Conservation (phyloP, 2,888 invertebrate genomes). For the Aphidoletes aphidimyza region DNA sequence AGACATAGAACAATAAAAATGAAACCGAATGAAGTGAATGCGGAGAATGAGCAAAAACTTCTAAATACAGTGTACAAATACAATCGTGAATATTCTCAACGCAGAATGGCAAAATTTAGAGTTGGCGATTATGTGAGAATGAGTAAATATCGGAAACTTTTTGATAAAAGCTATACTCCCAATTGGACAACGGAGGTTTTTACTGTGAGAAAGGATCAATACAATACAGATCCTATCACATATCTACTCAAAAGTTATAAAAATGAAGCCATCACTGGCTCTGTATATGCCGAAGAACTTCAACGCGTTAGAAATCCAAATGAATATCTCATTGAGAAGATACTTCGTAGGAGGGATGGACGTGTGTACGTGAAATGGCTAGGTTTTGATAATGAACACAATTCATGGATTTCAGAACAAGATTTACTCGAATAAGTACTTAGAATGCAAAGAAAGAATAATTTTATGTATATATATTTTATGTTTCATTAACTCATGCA, state of each 20-base stretch:
- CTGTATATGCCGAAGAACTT: constrained; percentile 62
- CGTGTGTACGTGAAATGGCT: constrained; percentile 58
- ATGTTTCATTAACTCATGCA: too few relatives aligned
- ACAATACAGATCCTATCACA: constrained; percentile 60
- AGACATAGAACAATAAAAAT: constrained; percentile 59
- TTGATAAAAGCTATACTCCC: constrained; percentile 61
- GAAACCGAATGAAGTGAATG: constrained; percentile 59
- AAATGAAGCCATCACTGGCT: constrained; percentile 60
- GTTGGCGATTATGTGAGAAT: constrained; percentile 59
- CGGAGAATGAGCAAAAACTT: constrained; percentile 57
- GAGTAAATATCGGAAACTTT: constrained; percentile 59
- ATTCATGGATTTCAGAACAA: constrained; percentile 60
- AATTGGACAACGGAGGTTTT: constrained; percentile 62
- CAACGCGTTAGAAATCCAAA: constrained; percentile 61
- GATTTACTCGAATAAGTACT: constrained; percentile 55
- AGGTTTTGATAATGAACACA: constrained; percentile 59
- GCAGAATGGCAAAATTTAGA: constrained; percentile 57
- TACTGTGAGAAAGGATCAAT: constrained; percentile 59
- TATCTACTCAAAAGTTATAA: constrained; percentile 60
- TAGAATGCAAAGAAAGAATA: too few relatives aligned
- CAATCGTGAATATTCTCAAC: neutral
- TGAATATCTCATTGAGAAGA: constrained; percentile 62
- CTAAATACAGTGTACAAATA: neutral
- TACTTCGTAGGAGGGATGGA: constrained; percentile 59
- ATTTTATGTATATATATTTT: too few relatives aligned